Base-by-base conservation (phyloP, 1,140 invertebrate genomes). In the Brachionus koreanus region DNA sequence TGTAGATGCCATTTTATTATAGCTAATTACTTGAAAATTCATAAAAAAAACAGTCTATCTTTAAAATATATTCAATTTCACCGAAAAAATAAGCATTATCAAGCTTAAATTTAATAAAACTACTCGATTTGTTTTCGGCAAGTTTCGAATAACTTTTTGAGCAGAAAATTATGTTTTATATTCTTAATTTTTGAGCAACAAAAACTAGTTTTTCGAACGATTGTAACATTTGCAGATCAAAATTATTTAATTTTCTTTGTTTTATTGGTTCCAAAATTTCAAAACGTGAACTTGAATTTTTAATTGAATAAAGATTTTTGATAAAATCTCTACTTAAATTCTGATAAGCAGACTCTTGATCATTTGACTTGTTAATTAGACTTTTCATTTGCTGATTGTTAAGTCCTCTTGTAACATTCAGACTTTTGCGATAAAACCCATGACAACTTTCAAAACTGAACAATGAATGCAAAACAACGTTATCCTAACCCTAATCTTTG, bases 401-500 rank as follows among this genome's bases (percentile, higher is more conserved):
- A n/a, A 72, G 29, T 4, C 67, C 35, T 42, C 67, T 5, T 4
- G 67, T 72, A 16, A 33, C 67, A 72, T 72, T 72, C 19, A 72
- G 39, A 72, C 67, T n/a, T 42, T n/a, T 72, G 3, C 67, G 3
- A 42, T 42, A 72, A 42, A 19, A 72, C 7, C 67, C 67, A 42
- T 42, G 67, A 42, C 35, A 72, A n/a, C 67, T 42, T 42, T 72
- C 67, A 16, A 72, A 5, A 72, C 67, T 72, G 25, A 72, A 72
- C 67, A 72, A 42, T 19, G 67, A 72, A 72, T 72, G 67, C 7
- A n/a, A n/a, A n/a, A n/a, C n/a, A n/a, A n/a, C n/a, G n/a, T n/a
- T n/a, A n/a, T n/a, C n/a, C n/a, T n/a, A n/a, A n/a, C n/a, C n/a
- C n/a, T n/a, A n/a, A n/a, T n/a, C n/a, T n/a, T n/a, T n/a, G n/a